These are phyloP conservation scores for Sanderia malayensis DNA, from an alignment of 30 jellyfish, hydroid and myxozoan genomes.

Conservation along the genomic window DNA sequence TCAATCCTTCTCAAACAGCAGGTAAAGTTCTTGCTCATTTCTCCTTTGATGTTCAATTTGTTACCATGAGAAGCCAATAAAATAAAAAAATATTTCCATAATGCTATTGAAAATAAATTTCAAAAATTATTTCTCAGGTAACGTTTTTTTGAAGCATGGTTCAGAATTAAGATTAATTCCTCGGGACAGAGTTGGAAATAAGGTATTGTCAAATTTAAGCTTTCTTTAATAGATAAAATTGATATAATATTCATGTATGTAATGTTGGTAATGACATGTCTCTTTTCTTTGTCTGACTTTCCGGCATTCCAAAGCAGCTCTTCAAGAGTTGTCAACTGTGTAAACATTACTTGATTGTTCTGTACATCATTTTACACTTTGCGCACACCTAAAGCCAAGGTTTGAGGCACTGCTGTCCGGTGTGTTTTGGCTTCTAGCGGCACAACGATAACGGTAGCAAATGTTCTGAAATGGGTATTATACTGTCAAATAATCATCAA, in stretches of 20 bases:
- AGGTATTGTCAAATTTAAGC: background rate
- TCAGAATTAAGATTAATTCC: constrained; percentile 93
- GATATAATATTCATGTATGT: too few relatives aligned
- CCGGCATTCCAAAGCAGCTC: too few relatives aligned
- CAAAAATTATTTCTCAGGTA: constrained; percentile 65
- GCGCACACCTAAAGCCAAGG: constrained; percentile 96
- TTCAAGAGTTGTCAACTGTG: too few relatives aligned
- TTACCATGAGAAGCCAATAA: too few relatives aligned
- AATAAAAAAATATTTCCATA: too few relatives aligned
- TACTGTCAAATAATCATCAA: too few relatives aligned
- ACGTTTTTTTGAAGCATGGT: constrained; percentile 96
- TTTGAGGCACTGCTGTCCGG: constrained; percentile 93
- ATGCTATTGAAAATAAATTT: too few relatives aligned
- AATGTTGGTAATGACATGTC: too few relatives aligned
- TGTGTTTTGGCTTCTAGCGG: constrained; percentile 83
- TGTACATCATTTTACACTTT: constrained; percentile 11
- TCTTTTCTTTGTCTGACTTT: too few relatives aligned
- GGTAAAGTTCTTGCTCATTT: constrained; percentile 54
- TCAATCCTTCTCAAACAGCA: constrained; percentile 97
- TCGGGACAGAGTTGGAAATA: constrained; percentile 91
- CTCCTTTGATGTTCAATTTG: too few relatives aligned
- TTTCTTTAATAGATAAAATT: too few relatives aligned
- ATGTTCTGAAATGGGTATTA: constrained; percentile 58
- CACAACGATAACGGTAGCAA: constrained; percentile 95
- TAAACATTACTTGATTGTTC: too few relatives aligned